Percentiles rank a stretch among this genome's conserved stretches.
phyloP scores from a whole-genome alignment of 1,140 invertebrate genomes.

The Dendroctonus valens region DNA sequence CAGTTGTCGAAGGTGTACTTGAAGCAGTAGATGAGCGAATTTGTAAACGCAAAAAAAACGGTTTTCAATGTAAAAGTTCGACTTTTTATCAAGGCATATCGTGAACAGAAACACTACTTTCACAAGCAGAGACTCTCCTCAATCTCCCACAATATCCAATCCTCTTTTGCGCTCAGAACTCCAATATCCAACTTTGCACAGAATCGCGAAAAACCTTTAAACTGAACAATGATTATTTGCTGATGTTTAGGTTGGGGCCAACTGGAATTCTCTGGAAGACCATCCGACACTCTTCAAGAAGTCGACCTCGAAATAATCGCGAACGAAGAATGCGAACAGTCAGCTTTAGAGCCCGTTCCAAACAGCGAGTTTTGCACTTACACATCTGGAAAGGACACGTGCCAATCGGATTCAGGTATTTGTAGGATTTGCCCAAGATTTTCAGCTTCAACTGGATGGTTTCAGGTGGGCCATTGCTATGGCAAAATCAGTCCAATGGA shows the following conservation, averaged over 20 bases:
- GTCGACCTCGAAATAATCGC: constrained; percentile 60
- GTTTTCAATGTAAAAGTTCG: too few relatives aligned
- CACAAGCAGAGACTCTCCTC: too few relatives aligned
- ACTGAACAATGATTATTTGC: background rate
- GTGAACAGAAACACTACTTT: too few relatives aligned
- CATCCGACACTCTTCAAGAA: constrained; percentile 58
- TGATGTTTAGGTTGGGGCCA: constrained; percentile 64
- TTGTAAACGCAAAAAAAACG: too few relatives aligned
- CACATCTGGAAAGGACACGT: constrained; percentile 61
- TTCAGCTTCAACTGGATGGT: background rate
- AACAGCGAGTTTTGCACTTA: constrained; percentile 67
- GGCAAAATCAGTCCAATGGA: constrained; percentile 13
- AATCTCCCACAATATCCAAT: too few relatives aligned
- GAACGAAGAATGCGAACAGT: constrained; percentile 52
- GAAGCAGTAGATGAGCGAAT: too few relatives aligned
- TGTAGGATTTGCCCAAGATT: background rate
- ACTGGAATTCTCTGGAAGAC: constrained; percentile 55
- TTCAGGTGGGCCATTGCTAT: constrained; percentile 25
- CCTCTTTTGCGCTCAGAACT: too few relatives aligned
- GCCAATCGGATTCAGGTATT: constrained; percentile 66
- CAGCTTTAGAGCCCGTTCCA: constrained; percentile 17
- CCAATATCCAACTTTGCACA: too few relatives aligned
- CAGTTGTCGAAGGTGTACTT: too few relatives aligned
- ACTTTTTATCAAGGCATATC: too few relatives aligned
- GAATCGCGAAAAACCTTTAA: background rate